phyloP scores from a whole-genome alignment of 2,888 invertebrate genomes.

The Cerceris rybyensis region DNA sequence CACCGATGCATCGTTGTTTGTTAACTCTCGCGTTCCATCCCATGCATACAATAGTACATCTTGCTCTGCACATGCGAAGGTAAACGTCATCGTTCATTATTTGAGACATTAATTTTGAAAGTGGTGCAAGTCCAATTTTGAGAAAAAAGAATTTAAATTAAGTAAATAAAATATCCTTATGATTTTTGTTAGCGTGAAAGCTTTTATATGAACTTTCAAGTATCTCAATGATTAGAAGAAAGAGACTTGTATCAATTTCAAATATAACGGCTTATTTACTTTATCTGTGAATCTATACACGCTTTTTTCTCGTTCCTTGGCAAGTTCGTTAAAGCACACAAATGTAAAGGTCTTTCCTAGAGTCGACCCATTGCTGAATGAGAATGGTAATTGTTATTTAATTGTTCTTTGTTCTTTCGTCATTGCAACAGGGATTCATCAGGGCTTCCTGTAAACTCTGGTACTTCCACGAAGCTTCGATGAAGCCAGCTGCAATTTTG shows the following conservation, averaged over 20 bases:
- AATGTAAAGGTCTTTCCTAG: background rate
- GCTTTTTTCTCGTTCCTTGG: slow-evolving; percentile 12
- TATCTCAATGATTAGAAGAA: too few species aligned
- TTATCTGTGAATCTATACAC: slow-evolving; percentile 25
- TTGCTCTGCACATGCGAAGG: slow-evolving; percentile 76
- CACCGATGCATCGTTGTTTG: slow-evolving; percentile 60
- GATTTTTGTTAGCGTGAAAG: too few species aligned
- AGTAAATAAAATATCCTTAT: too few species aligned
- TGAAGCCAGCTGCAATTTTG: too few species aligned
- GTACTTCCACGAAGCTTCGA: too few species aligned
- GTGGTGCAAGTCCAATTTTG: slow-evolving; percentile 12
- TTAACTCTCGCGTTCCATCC: slow-evolving; percentile 67
- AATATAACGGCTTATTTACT: background rate
- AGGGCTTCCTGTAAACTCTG: too few species aligned
- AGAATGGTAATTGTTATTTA: too few species aligned
- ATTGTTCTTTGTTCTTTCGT: too few species aligned
- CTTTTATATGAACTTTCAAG: too few species aligned
- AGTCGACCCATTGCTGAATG: too few species aligned
- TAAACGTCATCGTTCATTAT: slow-evolving; percentile 72
- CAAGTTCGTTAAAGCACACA: slow-evolving; percentile 3
- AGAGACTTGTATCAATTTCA: too few species aligned
- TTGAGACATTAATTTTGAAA: slow-evolving; percentile 19
- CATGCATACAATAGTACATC: slow-evolving; percentile 73
- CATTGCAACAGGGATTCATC: too few species aligned
- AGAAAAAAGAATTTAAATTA: slow-evolving; percentile 18